A percentile compares a stretch with the other conserved stretches of the same genome.
Evolutionary conservation across 2,888 invertebrate species (phyloP).

Genomic region (Autographa pulchrina): DNA sequence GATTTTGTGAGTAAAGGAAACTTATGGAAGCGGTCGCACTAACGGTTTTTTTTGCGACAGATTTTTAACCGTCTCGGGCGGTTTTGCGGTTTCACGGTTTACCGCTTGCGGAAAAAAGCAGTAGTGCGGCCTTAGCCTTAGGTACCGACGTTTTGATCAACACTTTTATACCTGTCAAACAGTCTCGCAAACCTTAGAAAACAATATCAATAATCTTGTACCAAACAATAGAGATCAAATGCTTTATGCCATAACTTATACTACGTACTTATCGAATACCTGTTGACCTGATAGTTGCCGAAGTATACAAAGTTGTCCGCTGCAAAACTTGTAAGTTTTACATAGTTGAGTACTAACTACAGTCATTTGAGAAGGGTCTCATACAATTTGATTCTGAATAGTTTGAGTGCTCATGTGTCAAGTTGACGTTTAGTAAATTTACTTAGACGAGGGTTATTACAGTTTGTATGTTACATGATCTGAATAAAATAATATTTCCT

Average conservation of each 20-base stretch:
- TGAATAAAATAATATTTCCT: not conserved
- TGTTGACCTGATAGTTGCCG: constrained; percentile 7
- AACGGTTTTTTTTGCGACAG: no score
- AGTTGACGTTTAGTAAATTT: not conserved
- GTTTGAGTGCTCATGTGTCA: constrained; percentile 10
- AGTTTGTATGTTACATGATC: not conserved
- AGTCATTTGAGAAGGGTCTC: constrained; percentile 34
- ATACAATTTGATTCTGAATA: constrained; percentile 7
- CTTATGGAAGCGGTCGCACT: no score
- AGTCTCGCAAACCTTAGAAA: no score
- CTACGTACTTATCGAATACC: not conserved
- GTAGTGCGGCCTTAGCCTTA: no score
- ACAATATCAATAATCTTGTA: not conserved
- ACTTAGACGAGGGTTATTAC: not conserved
- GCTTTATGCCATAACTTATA: not conserved
- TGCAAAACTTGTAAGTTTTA: constrained; percentile 19
- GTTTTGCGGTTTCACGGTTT: no score
- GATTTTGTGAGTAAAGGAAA: no score
- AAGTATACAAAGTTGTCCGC: constrained; percentile 23
- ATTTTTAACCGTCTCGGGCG: no score
- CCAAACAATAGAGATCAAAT: not conserved
- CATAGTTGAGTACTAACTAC: constrained; percentile 13
- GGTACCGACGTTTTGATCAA: no score
- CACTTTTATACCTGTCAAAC: no score
- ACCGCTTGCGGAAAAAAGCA: no score